phyloP scores from a whole-genome alignment of 2,888 invertebrate genomes.

The Drosophila anomalipes region DNA sequence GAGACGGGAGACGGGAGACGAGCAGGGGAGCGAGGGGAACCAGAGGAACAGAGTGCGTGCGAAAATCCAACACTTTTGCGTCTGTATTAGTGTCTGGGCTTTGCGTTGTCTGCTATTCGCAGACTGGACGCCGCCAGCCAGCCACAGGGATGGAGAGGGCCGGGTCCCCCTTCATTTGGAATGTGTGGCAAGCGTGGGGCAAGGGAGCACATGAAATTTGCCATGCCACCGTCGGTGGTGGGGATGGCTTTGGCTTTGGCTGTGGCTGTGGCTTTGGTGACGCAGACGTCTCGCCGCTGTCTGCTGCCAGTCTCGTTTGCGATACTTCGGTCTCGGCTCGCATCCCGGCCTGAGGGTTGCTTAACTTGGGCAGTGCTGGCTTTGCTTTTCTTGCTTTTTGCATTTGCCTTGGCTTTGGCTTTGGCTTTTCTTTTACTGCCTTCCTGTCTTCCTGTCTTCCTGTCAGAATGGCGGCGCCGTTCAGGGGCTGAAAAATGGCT shows the following conservation, averaged over 20 bases:
- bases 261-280: conserved; percentile 60
- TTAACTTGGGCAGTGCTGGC: conserved; percentile 5
- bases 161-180: conserved; percentile 9
- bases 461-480: conserved; percentile 47
- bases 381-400: background rate
- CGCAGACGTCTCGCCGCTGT: conserved; percentile 78
- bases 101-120: conserved; percentile 47
- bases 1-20: conserved; percentile 14
- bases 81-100: conserved; percentile 33
- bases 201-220: conserved; percentile 34
- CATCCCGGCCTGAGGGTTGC: conserved; percentile 49
- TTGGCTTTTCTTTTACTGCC: conserved; percentile 16
- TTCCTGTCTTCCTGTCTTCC: conserved; percentile 15
- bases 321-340: conserved; percentile 7
- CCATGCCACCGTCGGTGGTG: conserved; percentile 30
- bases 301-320: conserved; percentile 70
- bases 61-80: conserved; percentile 74
- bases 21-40: background rate
- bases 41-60: conserved; percentile 60
- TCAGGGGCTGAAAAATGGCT: conserved; percentile 45
- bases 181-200: conserved; percentile 23
- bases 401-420: conserved; percentile 32
- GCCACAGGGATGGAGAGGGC: conserved; percentile 23
- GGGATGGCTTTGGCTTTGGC: conserved; percentile 63
- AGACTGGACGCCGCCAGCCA: conserved; percentile 74